These are phyloP conservation scores for Temnothorax longispinosus DNA, from an alignment of 1,140 invertebrate genomes.

Conservation along the genomic window DNA sequence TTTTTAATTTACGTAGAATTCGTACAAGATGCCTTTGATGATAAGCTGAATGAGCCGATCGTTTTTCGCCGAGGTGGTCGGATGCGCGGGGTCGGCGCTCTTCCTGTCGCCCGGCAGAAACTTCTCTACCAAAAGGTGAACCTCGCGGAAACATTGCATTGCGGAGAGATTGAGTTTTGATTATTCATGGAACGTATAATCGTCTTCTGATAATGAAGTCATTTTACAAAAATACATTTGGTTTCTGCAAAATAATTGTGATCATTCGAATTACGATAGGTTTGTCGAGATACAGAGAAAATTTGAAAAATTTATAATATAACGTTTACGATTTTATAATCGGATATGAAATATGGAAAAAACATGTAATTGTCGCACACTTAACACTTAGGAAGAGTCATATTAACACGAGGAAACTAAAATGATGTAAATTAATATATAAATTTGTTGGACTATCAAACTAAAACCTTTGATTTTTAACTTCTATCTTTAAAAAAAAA, in stretches of 20 bases:
- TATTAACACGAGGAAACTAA: neutral
- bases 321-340: neutral
- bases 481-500: neutral
- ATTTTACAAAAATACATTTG: constrained; percentile 3
- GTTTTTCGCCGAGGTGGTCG: constrained; percentile 89
- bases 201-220: neutral
- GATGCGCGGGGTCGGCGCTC: constrained; percentile 81
- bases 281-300: neutral
- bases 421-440: neutral
- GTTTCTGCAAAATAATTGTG: neutral
- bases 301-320: neutral
- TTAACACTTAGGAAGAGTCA: neutral
- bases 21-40: constrained; percentile 97
- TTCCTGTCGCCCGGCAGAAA: constrained; percentile 94
- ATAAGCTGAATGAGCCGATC: constrained; percentile 95
- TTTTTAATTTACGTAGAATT: constrained; percentile 96
- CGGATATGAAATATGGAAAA: neutral
- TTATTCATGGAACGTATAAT: neutral
- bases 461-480: neutral
- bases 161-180: neutral
- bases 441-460: neutral
- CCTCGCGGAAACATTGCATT: constrained; percentile 93
- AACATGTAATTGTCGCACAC: neutral
- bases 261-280: neutral
- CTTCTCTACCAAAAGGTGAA: constrained; percentile 94